A percentile compares a stretch with the other conserved stretches of the same genome.
These are phyloP conservation scores for Nipponia nippon DNA, from an alignment of 2,113 vertebrate species.

Conservation along the genomic window DNA sequence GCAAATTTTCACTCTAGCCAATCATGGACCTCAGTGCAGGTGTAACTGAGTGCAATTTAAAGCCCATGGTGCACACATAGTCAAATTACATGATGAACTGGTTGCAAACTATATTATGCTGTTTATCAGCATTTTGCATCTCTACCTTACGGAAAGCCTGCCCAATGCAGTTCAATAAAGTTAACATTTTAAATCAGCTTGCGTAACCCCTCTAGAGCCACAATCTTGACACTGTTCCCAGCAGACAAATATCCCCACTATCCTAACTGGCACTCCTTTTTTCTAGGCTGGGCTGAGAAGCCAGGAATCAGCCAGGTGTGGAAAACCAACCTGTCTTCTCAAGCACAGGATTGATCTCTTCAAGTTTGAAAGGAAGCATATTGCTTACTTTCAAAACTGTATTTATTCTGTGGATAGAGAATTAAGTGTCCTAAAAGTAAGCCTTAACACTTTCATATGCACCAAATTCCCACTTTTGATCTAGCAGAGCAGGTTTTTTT, in stretches of 20 bases:
- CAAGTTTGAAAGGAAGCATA: neutral
- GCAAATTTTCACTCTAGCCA: neutral
- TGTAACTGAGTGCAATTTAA: neutral
- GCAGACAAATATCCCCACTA: neutral
- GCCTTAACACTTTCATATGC: neutral
- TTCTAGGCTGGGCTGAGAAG: neutral
- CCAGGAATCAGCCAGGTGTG: neutral
- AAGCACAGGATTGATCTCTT: neutral
- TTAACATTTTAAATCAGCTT: neutral
- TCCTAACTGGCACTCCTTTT: neutral
- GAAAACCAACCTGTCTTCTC: neutral
- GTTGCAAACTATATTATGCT: neutral
- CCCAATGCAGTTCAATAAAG: neutral
- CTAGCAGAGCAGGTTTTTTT: neutral
- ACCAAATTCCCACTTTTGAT: neutral
- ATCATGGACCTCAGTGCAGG: neutral
- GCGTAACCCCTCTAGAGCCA: neutral
- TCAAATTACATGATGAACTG: neutral
- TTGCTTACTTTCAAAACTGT: neutral
- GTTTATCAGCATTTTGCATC: neutral
- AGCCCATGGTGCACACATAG: rapidly evolving
- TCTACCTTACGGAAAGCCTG: neutral
- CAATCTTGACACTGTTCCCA: neutral
- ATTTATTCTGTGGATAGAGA: neutral
- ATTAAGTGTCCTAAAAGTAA: neutral